Base-by-base conservation (phyloP, 2,888 invertebrate genomes). In the Apamea monoglypha region DNA sequence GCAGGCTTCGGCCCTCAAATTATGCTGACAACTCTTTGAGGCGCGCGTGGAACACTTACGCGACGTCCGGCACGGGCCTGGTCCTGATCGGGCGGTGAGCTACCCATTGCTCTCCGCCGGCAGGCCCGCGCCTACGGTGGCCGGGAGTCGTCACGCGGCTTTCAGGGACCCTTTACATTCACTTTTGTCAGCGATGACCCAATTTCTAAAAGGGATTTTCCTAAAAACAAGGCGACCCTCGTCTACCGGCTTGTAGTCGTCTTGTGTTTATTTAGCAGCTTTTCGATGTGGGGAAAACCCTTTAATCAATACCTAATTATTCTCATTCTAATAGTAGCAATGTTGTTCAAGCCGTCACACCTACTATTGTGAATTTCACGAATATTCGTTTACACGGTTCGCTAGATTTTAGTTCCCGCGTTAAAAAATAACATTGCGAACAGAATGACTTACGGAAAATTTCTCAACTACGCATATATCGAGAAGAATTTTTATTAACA, bases 401-500 rank as follows among this genome's bases (percentile, higher is more conserved):
- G 40, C 10, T 56, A 56, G 12, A 67, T 68, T 69, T 61, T 14
- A 14, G 25, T 67, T 83, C 53, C 44, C 61, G 53, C 29, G 36
- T 61, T 44, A 76, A 66, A 63, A 66, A 83, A 68, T 61, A 16
- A 32, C 21, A 74, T 81, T 59, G 32, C 40, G 16, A 59, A 82
- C 32, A 40, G 66, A 82, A 67, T 61, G 50, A 50, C 6, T 50
- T 64, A 59, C 32, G 61, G 64, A 81, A 85, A 76, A 67, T 50
- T 59, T 63, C 68, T 56, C 12, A 76, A 73, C 47, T 29, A 70
- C 69, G 32, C 61, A 47, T 63, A 70, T 74, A 73, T 64, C 21
- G 25, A 74, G n/a, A 44, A 47, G 25, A 70, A 70, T 75, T 78
- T 86, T 76, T 76, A 64, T 47, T 71, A 76, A 76, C 32, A 69